These are phyloP conservation scores for Apamea sordens DNA, from an alignment of 2,888 invertebrate species.

Conservation along the genomic window DNA sequence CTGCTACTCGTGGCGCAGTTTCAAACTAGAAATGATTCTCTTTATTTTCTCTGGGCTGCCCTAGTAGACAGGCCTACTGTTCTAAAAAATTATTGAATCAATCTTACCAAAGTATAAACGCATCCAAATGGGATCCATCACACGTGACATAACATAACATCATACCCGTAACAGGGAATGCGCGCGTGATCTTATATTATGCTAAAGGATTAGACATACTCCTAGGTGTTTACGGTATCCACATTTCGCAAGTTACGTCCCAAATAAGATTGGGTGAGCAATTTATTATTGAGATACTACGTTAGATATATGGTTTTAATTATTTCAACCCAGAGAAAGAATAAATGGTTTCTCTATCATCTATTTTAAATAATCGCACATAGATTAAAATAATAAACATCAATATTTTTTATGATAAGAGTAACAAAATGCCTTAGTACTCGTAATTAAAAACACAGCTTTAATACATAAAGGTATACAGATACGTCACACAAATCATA, in stretches of 20 bases:
- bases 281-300: not conserved
- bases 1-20: slow-evolving; percentile 64
- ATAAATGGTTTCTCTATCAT: not conserved
- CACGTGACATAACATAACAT: not conserved
- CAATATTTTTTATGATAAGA: not conserved
- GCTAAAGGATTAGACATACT: not conserved
- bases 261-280: not conserved
- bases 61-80: slow-evolving; percentile 45
- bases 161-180: not conserved
- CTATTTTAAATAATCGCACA: not conserved
- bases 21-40: slow-evolving; percentile 64
- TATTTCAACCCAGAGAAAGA: not conserved
- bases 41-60: slow-evolving; percentile 49
- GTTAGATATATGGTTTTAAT: not conserved
- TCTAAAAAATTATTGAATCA: not conserved
- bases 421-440: not conserved
- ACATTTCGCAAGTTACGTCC: not conserved
- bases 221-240: not conserved
- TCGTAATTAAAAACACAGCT: not conserved
- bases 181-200: not conserved
- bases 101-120: not conserved
- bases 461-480: slow-evolving; percentile 4
- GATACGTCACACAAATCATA: slow-evolving; percentile 11
- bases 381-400: not conserved
- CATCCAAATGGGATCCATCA: not conserved